Conservation (phyloP, 2,797 vertebrate genomes). For the Neostethus bicornis region DNA sequence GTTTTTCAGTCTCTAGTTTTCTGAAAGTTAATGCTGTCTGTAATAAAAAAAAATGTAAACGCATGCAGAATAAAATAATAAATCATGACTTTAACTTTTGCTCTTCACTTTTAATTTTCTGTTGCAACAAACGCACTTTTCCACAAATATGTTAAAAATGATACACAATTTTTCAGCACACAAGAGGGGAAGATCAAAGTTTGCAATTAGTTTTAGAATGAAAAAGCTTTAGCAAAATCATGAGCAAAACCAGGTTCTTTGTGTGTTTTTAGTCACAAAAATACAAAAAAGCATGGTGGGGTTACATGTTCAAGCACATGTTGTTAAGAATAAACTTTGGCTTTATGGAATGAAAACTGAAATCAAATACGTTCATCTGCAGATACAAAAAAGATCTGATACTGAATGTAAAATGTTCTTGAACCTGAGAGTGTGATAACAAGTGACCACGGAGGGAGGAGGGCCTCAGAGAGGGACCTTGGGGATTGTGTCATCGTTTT, state of each 20-base stretch:
- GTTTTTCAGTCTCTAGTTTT: no score
- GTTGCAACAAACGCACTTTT: slow-evolving; percentile 21
- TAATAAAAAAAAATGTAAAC: no score
- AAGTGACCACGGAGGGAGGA: slow-evolving; percentile 51
- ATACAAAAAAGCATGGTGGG: slow-evolving; percentile 17
- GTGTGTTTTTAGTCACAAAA: slow-evolving; percentile 63
- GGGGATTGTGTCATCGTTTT: slow-evolving; percentile 79
- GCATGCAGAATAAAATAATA: slow-evolving; percentile 51
- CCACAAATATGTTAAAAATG: no score
- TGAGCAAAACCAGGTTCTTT: slow-evolving; percentile 57
- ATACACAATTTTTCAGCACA: no score
- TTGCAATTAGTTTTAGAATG: no score
- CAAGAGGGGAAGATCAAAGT: no score
- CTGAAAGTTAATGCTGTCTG: no score
- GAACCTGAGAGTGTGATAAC: slow-evolving; percentile 64
- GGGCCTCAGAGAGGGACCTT: slow-evolving; percentile 70
- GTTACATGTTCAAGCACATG: slow-evolving; percentile 55
- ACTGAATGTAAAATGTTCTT: slow-evolving; percentile 62
- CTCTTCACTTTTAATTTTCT: slow-evolving; percentile 30
- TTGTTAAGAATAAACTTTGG: slow-evolving; percentile 19
- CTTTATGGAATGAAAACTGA: neutral
- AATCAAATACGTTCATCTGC: slow-evolving; percentile 15
- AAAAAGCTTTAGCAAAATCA: slow-evolving; percentile 33
- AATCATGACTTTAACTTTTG: slow-evolving; percentile 39
- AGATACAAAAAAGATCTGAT: slow-evolving; percentile 18